Evolutionary conservation across 2,797 vertebrate genomes (phyloP).

Genomic region (Erithacus rubecula): DNA sequence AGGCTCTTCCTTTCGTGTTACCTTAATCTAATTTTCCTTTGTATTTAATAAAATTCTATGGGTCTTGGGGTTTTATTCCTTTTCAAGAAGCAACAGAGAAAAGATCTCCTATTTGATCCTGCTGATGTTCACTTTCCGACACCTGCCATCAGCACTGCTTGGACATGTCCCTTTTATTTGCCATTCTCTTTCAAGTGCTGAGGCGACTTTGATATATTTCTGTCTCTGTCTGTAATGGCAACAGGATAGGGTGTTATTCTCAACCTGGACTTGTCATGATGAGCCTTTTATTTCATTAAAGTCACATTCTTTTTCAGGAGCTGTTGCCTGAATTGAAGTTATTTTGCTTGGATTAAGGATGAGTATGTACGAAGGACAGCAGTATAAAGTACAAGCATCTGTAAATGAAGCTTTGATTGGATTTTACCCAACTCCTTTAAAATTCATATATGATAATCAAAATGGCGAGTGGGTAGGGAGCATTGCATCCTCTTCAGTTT

Average conservation of each 20-base stretch:
- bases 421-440: constrained; percentile 42
- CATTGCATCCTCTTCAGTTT: constrained; percentile 37
- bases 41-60: constrained; percentile 47
- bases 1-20: constrained; percentile 2
- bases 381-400: background rate
- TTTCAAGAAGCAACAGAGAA: constrained; percentile 77
- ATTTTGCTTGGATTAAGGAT: constrained; percentile 28
- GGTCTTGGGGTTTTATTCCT: constrained; percentile 59
- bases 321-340: constrained; percentile 40
- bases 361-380: background rate
- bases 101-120: constrained; percentile 78
- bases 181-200: constrained; percentile 82
- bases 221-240: constrained; percentile 77
- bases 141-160: constrained; percentile 78
- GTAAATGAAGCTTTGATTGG: constrained; percentile 23
- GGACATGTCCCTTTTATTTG: constrained; percentile 82
- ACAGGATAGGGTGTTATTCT: constrained; percentile 74
- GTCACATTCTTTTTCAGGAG: constrained; percentile 64
- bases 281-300: constrained; percentile 75
- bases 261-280: constrained; percentile 73
- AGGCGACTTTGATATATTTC: constrained; percentile 80
- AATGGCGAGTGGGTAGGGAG: background rate
- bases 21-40: constrained; percentile 55
- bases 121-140: constrained; percentile 73
- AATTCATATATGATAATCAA: constrained; percentile 55